phyloP scores from a whole-genome alignment of 2,113 vertebrate species.

The Notiomystis cincta region DNA sequence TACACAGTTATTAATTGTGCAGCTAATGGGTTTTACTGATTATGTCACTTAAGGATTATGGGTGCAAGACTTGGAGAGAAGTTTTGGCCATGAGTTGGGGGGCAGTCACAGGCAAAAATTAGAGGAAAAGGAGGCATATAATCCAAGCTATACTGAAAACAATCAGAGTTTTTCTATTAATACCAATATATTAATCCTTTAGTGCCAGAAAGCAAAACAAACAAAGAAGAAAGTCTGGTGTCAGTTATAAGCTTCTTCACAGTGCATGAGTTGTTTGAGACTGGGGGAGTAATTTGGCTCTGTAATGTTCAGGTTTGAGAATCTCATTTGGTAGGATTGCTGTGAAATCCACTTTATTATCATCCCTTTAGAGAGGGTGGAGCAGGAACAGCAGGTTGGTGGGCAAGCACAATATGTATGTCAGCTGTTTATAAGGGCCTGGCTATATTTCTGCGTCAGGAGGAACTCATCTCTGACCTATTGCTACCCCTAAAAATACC shows the following conservation, averaged over 20 bases:
- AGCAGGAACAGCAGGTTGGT: neutral
- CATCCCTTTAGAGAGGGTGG: neutral
- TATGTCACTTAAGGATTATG: neutral
- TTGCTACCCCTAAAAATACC: neutral
- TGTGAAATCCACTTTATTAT: neutral
- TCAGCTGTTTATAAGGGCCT: neutral
- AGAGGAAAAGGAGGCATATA: neutral
- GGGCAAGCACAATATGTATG: neutral
- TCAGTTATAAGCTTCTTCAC: neutral
- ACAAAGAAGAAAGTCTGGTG: neutral
- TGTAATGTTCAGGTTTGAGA: neutral
- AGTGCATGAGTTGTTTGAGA: neutral
- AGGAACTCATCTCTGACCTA: neutral
- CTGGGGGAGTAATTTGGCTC: neutral
- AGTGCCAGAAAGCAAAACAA: neutral
- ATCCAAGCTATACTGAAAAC: neutral
- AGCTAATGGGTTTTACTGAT: neutral
- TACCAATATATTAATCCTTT: neutral
- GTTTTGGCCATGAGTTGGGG: neutral
- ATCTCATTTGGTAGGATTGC: neutral
- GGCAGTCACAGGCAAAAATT: neutral
- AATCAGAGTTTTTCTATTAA: neutral
- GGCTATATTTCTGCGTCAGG: neutral
- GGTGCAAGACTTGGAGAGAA: neutral
- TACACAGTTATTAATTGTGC: neutral